phyloP scores from a whole-genome alignment of 1,140 invertebrate genomes.

The Eubasilissa regina region DNA sequence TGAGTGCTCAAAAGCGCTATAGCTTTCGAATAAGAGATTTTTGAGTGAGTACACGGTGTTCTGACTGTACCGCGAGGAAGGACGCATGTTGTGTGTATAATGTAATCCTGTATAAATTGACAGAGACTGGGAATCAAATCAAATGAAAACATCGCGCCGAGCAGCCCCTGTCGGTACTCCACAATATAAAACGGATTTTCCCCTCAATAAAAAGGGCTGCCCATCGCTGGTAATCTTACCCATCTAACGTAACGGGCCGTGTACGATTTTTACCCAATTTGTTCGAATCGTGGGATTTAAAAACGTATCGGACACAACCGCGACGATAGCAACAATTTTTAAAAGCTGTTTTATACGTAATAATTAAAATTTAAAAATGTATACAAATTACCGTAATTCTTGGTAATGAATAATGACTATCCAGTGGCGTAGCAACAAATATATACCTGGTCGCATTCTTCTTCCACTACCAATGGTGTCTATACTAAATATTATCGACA shows the following conservation, averaged over 20 bases:
- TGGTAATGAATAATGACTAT: not conserved
- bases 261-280: not conserved
- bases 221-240: conserved; percentile 18
- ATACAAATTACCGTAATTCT: not conserved
- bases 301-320: too few relatives aligned
- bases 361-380: not conserved
- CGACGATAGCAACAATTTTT: too few relatives aligned
- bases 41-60: too few relatives aligned
- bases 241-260: not conserved
- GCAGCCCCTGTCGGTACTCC: not conserved
- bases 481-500: too few relatives aligned
- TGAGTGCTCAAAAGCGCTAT: too few relatives aligned
- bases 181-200: conserved; percentile 55
- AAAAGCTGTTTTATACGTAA: not conserved
- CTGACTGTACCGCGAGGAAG: conserved; percentile 24
- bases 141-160: conserved; percentile 54
- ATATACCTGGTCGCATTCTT: too few relatives aligned
- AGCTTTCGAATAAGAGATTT: too few relatives aligned
- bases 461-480: too few relatives aligned
- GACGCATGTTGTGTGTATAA: conserved; percentile 51
- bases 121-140: conserved; percentile 59
- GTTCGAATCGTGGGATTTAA: too few relatives aligned
- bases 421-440: too few relatives aligned
- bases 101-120: conserved; percentile 60
- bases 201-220: conserved; percentile 17